Percentiles rank a stretch among this genome's conserved stretches.
phyloP scores from a whole-genome alignment of 2,888 invertebrate genomes.

The Leistus spinibarbis region DNA sequence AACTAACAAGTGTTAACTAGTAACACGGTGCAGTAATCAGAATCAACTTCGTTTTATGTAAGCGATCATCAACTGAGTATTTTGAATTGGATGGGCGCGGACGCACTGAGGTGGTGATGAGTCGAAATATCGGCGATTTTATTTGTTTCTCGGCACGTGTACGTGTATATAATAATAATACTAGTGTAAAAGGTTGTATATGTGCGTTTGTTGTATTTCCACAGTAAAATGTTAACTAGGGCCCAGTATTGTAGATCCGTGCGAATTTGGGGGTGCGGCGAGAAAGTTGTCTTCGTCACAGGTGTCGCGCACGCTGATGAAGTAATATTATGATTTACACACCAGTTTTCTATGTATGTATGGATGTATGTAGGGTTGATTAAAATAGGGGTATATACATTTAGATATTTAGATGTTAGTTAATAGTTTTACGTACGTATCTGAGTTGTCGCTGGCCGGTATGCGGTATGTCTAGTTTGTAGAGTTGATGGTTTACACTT shows the following conservation, averaged over 20 bases:
- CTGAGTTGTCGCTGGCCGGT: not conserved
- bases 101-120: conserved; percentile 54
- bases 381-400: not conserved
- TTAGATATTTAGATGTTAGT: not conserved
- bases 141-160: conserved; percentile 2
- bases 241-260: not conserved
- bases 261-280: not conserved
- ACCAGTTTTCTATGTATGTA: not conserved
- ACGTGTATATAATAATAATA: conserved; percentile 12
- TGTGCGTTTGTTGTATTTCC: not conserved
- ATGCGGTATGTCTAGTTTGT: not conserved
- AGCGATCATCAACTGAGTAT: not conserved
- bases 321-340: not conserved
- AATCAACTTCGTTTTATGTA: not conserved
- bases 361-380: not conserved
- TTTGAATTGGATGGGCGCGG: conserved; percentile 51
- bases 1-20: conserved; percentile 30
- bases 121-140: too few relatives aligned
- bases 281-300: not conserved
- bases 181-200: not conserved
- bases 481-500: conserved; percentile 11
- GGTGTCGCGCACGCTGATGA: not conserved
- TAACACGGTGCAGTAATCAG: conserved; percentile 32
- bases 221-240: not conserved
- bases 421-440: not conserved